A percentile compares a stretch with the other conserved stretches of the same genome.
Evolutionary conservation across 2,888 invertebrate genomes (phyloP).

Genomic region (Drosophila leonis): DNA sequence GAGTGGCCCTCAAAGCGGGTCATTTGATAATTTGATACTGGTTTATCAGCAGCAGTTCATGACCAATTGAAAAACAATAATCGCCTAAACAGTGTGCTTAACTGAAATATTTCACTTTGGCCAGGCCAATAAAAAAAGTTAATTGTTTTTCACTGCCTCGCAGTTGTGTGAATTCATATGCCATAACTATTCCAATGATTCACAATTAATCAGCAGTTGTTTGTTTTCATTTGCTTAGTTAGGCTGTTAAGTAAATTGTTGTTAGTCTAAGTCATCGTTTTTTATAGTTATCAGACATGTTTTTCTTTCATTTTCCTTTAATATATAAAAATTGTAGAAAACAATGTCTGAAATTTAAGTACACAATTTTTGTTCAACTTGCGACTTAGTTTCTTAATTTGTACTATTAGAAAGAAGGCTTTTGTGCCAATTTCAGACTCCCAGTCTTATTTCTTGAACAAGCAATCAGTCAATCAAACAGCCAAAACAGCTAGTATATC

Average conservation of each 20-base stretch:
- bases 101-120: constrained; percentile 49
- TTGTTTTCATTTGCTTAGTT: not conserved
- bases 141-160: not conserved
- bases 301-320: too few relatives aligned
- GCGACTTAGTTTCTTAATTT: too few relatives aligned
- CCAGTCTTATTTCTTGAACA: too few relatives aligned
- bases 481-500: too few relatives aligned
- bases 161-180: not conserved
- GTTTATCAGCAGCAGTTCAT: constrained; percentile 21
- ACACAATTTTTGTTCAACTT: too few relatives aligned
- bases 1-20: constrained; percentile 17
- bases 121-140: constrained; percentile 16
- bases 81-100: constrained; percentile 30
- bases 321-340: not conserved
- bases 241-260: not conserved
- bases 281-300: not conserved
- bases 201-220: constrained; percentile 18
- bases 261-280: not conserved
- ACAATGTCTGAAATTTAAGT: not conserved
- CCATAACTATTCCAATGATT: constrained; percentile 10
- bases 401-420: too few relatives aligned
- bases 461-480: too few relatives aligned
- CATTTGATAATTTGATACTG: constrained; percentile 17
- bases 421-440: too few relatives aligned
- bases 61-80: constrained; percentile 40